Evolutionary conservation across 2,888 invertebrate genomes (phyloP), one percentile per base, ranked within the genome.

Genomic region (Oscheius sp.): DNA sequence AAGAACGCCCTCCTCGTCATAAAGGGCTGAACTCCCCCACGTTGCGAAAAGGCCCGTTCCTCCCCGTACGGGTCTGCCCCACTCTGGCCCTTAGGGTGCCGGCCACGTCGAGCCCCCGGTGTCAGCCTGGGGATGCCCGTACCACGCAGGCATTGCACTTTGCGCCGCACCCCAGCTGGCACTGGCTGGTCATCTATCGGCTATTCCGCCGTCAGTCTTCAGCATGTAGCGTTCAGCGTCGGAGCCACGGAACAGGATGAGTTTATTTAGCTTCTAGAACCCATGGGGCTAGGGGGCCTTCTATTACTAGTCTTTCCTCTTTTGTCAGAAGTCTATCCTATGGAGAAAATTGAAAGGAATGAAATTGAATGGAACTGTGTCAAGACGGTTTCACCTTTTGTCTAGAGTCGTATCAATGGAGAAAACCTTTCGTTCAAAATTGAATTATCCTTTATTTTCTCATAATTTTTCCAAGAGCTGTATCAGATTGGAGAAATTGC

Each of bases 141-240:
- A 45, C 61, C 61, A 61, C 39, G 58, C 58, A 23, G 58, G 23
- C 58, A n/a, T n/a, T n/a, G n/a, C n/a, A n/a, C n/a, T n/a, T n/a
- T n/a, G n/a, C 23, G 61, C 45, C 23, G 61, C 61, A 31, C 25
- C 55, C 33, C 33, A 42, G 61, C 61, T 61, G 61, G 61, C 45
- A 61, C 61, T 25, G 33, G 55, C 61, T 45, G 61, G 61, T 61
- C 61, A 61, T 61, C 61, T 61, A 61, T 61, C 45, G 58, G 58
- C 58, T 39, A 58, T 55, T 55, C 53, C 53, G 8, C 53, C 4
- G 25, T n/a, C n/a, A 33, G 55, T 15, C 20, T n/a, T 34, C 33
- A 23, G 55, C 55, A 55, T 55, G 55, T 55, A 55, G 55, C 53
- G n/a, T 29, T 27, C 25, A 33, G n/a, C 23, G 42, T 42, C 20